A percentile compares a stretch with the other conserved stretches of the same genome.
These are phyloP conservation scores for Orcinus orca DNA, from an alignment of 2,113 vertebrate genomes.

Conservation along the genomic window DNA sequence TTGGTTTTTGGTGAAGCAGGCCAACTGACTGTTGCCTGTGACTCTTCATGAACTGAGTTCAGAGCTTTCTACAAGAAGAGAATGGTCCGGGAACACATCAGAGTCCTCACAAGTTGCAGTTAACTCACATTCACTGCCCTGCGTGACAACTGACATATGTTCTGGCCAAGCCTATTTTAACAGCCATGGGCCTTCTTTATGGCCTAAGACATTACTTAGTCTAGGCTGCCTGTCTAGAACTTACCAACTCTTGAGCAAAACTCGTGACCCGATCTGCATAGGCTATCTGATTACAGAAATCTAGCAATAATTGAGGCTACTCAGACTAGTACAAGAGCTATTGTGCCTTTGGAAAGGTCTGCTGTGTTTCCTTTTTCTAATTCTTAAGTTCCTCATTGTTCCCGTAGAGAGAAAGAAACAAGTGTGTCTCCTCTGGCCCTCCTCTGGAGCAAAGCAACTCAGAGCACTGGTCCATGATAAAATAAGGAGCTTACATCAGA, in stretches of 20 bases:
- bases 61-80: not conserved
- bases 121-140: not conserved
- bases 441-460: not conserved
- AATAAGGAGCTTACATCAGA: not conserved
- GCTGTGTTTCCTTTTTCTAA: not conserved
- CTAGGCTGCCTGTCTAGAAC: not conserved
- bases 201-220: not conserved
- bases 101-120: not conserved
- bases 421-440: not conserved
- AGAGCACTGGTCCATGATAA: not conserved
- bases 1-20: not conserved
- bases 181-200: not conserved
- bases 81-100: not conserved
- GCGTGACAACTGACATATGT: not conserved
- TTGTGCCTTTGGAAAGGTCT: not conserved
- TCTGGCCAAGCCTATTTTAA: not conserved
- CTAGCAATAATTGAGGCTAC: not conserved
- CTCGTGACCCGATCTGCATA: not conserved
- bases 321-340: not conserved
- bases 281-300: not conserved
- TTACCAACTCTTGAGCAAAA: not conserved
- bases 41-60: not conserved
- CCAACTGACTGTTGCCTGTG: not conserved
- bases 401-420: not conserved
- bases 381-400: not conserved